phyloP scores from a whole-genome alignment of 2,888 invertebrate species.

The Parnassius apollo region DNA sequence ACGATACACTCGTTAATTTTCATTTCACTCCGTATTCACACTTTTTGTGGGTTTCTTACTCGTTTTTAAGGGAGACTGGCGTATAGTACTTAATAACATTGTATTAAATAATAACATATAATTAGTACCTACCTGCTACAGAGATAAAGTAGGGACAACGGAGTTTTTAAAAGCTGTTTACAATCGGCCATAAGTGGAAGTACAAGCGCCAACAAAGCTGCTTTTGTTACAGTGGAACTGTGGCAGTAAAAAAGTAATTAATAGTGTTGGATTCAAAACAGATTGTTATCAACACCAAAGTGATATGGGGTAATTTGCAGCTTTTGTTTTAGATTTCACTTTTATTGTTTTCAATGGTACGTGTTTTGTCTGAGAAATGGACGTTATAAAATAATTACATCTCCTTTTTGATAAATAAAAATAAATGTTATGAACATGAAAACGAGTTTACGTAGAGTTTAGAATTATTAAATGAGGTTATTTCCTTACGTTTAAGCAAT shows the following conservation, averaged over 20 bases:
- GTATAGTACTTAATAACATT: slow-evolving; percentile 69
- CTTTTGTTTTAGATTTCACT: slow-evolving; percentile 24
- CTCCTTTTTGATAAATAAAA: slow-evolving; percentile 20
- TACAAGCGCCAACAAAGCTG: slow-evolving; percentile 55
- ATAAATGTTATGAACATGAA: slow-evolving; percentile 12
- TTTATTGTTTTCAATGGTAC: slow-evolving; percentile 19
- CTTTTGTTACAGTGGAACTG: slow-evolving; percentile 28
- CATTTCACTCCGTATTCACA: slow-evolving; percentile 55
- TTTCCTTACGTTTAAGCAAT: background rate
- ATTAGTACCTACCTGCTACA: slow-evolving; percentile 73
- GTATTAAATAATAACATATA: slow-evolving; percentile 78
- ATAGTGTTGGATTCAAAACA: slow-evolving; percentile 30
- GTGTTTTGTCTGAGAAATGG: slow-evolving; percentile 12
- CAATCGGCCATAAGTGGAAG: slow-evolving; percentile 68
- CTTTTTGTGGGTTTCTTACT: slow-evolving; percentile 52
- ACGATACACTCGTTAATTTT: slow-evolving; percentile 56
- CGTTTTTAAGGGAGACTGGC: slow-evolving; percentile 56
- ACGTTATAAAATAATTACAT: slow-evolving; percentile 3
- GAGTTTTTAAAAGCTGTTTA: slow-evolving; percentile 77
- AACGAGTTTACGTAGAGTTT: too few species aligned
- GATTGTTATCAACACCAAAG: slow-evolving; percentile 22
- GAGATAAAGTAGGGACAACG: slow-evolving; percentile 73
- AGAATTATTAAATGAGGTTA: too few species aligned
- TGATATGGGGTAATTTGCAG: slow-evolving; percentile 20
- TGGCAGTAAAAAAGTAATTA: slow-evolving; percentile 30